phyloP scores from a whole-genome alignment of 2,888 invertebrate genomes.

The Noctua pronuba region DNA sequence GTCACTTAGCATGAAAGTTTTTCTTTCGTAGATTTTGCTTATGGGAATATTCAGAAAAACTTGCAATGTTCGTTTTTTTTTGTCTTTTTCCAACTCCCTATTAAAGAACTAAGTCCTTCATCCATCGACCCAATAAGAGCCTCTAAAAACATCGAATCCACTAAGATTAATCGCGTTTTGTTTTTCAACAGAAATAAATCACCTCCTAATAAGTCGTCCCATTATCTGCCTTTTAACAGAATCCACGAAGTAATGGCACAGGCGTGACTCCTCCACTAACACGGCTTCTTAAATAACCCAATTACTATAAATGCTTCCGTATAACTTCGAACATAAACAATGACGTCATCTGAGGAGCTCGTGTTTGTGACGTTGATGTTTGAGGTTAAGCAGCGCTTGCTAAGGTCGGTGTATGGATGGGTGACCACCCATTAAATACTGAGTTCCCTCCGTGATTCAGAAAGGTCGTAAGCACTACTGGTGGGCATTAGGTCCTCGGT shows the following conservation, averaged over 20 bases:
- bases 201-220: constrained; percentile 1
- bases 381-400: background rate
- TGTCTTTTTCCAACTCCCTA: background rate
- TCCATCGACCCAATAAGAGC: background rate
- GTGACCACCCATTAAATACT: background rate
- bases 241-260: constrained; percentile 31
- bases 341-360: constrained; percentile 51
- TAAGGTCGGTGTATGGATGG: background rate
- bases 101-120: background rate
- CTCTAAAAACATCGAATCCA: background rate
- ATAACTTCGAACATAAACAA: constrained; percentile 26
- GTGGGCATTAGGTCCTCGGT: background rate
- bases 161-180: background rate
- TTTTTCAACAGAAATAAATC: constrained; percentile 41
- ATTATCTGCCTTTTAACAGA: constrained; percentile 42
- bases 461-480: background rate
- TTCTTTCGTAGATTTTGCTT: too few relatives aligned
- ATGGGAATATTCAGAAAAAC: too few relatives aligned
- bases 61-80: too few relatives aligned
- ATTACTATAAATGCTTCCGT: constrained; percentile 64
- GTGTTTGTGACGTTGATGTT: too few relatives aligned
- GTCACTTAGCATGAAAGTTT: too few relatives aligned
- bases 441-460: background rate
- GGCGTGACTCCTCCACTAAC: constrained; percentile 44
- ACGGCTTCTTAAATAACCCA: constrained; percentile 46